Base-by-base conservation (phyloP, 2,113 vertebrate genomes). In the Acinonyx jubatus region DNA sequence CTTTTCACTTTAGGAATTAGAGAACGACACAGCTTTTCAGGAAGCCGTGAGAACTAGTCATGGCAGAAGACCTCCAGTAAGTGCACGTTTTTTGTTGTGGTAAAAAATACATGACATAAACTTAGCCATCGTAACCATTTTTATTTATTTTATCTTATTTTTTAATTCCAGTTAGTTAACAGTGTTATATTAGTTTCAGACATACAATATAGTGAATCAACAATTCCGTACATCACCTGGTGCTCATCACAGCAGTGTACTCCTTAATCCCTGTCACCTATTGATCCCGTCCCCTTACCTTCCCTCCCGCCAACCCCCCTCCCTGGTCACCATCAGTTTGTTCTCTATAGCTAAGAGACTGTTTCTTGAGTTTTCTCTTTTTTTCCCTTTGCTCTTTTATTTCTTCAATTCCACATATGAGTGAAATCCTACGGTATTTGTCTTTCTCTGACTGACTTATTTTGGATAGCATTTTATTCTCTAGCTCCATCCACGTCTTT, bases 11-110 rank as follows among this genome's bases (percentile, higher is more conserved):
- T 97, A 99, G 99, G 99, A 99, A 96, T 98, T 99, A 97, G 99
- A 99, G 96, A 99, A 99, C 98, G 99, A 99, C 97, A 95, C 93
- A 45, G 99, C 98, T 94, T 99, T 99, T 99, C 99, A 99, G 97
- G 99, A 99, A 98, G 99, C 99, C 81, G 99, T 99, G 55, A 99
- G 98, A 98, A 99, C 99, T 48, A 99, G 99, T 98, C 99, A 99
- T 98, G 99, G 99, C 97, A 99, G 99, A 99, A 99, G 99, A 98
- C 99, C 99, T 57, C 99, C 99, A 79, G 99, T 99, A 98, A 99
- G 99, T 99, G 80, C 76, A 73, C 94, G 68, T 89, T 73, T 45
- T 48, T 27, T 57, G 88, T 78, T 65, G 4, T 36, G 10, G 25
- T 86, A 73, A 91, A 82, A 89, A 87, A 15, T 7, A 84, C 4